Evolutionary conservation across 1,140 invertebrate species (phyloP), one percentile per base, ranked within the genome.

Genomic region (Lucilia cuprina): DNA sequence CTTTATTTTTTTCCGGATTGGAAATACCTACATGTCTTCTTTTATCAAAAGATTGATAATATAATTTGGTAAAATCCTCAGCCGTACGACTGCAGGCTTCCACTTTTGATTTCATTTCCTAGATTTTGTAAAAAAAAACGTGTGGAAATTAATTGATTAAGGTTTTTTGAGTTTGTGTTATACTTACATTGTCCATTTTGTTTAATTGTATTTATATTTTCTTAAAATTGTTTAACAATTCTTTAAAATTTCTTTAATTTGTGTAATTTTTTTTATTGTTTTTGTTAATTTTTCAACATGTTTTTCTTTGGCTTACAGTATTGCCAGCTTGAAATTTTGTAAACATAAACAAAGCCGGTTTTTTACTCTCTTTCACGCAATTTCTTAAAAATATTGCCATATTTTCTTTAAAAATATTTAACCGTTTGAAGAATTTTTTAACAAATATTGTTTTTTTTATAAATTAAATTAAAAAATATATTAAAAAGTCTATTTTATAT

Each of bases 11-110:
- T 19, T 35, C n/a, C n/a, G n/a, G n/a, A n/a, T n/a, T n/a, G n/a
- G n/a, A 21, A 35, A 85, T 86, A 93, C 93, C 93, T 93, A 96
- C 94, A 92, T 97, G 95, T 91, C 96, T 93, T 84, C 94, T 93
- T 87, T 96, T 96, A 88, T 97, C 96, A 77, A 96, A 91, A 88
- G 94, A 94, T 87, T 96, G 95, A 90, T 97, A 97, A 91, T 95
- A 97, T 3, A 96, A 90, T 90, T 95, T 95, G 13, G 94, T 95
- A 87, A 97, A 97, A 87, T 96, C 94, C 90, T 96, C 95, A 0
- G 95, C 96, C 17, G 95, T 95, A 86, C 94, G 92, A 86, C 94
- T 95, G 49, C 95, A 95, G 87, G 94, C 93, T 84, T 97, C 96
- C 74, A 96, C 92, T 91, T 95, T 95, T 10, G 12, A 21, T 74